phyloP scores from a whole-genome alignment of 2,888 invertebrate genomes.

The Hydraecia micacea region DNA sequence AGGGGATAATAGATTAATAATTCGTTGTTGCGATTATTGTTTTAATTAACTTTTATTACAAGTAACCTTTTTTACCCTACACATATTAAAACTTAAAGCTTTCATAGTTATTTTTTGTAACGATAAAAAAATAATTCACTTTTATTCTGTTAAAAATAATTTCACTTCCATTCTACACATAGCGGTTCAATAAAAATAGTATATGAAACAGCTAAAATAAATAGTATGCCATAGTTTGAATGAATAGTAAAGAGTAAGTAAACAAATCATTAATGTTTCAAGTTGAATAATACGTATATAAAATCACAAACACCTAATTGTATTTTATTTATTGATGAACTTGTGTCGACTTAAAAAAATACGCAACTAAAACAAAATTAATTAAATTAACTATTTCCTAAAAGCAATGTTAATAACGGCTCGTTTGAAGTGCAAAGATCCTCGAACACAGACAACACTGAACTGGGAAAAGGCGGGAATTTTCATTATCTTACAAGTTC shows the following conservation, averaged over 20 bases:
- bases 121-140: neutral
- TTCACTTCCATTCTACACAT: neutral
- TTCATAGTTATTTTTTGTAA: neutral
- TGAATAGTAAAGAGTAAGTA: neutral
- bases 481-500: neutral
- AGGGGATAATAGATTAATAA: neutral
- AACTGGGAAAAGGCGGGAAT: conserved; percentile 4
- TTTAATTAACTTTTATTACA: no score
- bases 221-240: neutral
- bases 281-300: no score
- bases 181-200: neutral
- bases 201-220: neutral
- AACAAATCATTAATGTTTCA: neutral
- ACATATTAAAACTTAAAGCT: neutral
- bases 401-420: neutral
- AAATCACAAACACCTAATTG: neutral
- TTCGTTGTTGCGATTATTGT: no score
- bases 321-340: neutral
- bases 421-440: neutral
- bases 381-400: neutral
- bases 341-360: neutral
- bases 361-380: neutral
- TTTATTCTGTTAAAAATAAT: neutral
- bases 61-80: neutral
- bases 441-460: neutral